phyloP scores from a whole-genome alignment of 2,797 vertebrate genomes.

The Neoniphon sammara region DNA sequence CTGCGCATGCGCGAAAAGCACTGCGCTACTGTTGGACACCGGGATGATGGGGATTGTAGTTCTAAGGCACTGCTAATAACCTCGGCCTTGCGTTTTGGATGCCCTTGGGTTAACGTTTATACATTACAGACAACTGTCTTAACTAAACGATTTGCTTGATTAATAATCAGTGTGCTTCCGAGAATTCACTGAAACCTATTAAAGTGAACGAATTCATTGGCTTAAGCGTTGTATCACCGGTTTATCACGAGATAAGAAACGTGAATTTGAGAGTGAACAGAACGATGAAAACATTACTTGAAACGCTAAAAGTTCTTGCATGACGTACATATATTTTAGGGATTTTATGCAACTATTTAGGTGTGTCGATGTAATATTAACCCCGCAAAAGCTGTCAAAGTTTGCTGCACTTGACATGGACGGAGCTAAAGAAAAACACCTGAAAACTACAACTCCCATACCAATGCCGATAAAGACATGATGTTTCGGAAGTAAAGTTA shows the following conservation, averaged over 20 bases:
- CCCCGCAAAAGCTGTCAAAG: accelerated
- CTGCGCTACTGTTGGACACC: slow-evolving; percentile 62
- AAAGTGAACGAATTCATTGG: accelerated
- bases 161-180: background rate
- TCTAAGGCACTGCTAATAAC: background rate
- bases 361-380: background rate
- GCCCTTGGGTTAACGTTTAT: background rate
- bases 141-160: background rate
- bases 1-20: slow-evolving; percentile 77
- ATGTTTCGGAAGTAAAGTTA: slow-evolving; percentile 81
- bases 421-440: background rate
- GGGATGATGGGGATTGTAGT: slow-evolving; percentile 80
- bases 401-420: background rate
- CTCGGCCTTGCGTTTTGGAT: slow-evolving; percentile 10
- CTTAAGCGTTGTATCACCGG: background rate
- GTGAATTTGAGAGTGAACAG: background rate
- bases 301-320: too few species aligned
- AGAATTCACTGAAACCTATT: background rate
- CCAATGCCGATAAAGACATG: slow-evolving; percentile 58
- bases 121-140: background rate
- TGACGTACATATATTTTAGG: too few species aligned
- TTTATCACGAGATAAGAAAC: background rate
- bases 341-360: background rate
- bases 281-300: background rate
- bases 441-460: slow-evolving; percentile 85